Base-by-base conservation (phyloP, 2,113 vertebrate species). In the Engraulis encrasicolus region DNA sequence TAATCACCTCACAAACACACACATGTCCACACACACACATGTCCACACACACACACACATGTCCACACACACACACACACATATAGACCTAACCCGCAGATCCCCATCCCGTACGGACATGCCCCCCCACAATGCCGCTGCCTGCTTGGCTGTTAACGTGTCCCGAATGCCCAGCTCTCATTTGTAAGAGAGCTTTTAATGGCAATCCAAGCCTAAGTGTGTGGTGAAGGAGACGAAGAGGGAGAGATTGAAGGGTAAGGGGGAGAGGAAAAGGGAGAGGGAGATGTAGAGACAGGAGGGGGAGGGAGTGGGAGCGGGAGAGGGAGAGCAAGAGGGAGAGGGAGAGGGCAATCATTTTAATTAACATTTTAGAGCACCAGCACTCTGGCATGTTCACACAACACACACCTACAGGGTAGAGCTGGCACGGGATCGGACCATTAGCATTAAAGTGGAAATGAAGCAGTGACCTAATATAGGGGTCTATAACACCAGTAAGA, bases 281-380 rank as follows among this genome's bases (percentile, higher is more conserved):
- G n/a, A n/a, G n/a, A n/a, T n/a, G n/a, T n/a, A n/a, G n/a, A n/a
- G n/a, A n/a, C n/a, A n/a, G n/a, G n/a, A n/a, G n/a, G n/a, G n/a
- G n/a, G n/a, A n/a, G n/a, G n/a, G n/a, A n/a, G n/a, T n/a, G n/a
- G n/a, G n/a, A n/a, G n/a, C n/a, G n/a, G n/a, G n/a, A n/a, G n/a
- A n/a, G n/a, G n/a, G n/a, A n/a, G n/a, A n/a, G n/a, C n/a, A n/a
- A n/a, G n/a, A n/a, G n/a, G 81, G 45, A 81, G 37, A 83, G 34
- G 48, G 48, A 38, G 3, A 83, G 81, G 20, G 82, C 80, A 82
- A 87, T 83, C 79, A 85, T 81, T 18, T 52, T 61, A 83, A 84
- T 74, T 50, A 79, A 45, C 4, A 66, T 66, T n/a, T n/a, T 27
- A 66, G 37, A 58, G 36, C 74, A 66, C 71, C 77, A 78, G 14